Percentiles rank a stretch among this genome's conserved stretches.
phyloP scores from a whole-genome alignment of 2,113 vertebrate species.

The Clarias batrachus region DNA sequence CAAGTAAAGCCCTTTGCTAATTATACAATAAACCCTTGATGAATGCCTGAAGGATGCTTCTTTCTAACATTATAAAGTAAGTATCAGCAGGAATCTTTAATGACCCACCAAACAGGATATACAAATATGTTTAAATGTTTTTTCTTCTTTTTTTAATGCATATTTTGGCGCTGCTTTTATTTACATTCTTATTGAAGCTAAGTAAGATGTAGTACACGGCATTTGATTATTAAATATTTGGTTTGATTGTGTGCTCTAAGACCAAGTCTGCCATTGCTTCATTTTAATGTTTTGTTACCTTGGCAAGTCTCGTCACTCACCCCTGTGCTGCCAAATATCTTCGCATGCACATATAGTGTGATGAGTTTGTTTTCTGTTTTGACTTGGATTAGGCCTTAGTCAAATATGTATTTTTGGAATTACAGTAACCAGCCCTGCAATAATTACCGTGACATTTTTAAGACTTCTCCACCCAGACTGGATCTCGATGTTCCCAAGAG shows the following conservation, averaged over 20 bases:
- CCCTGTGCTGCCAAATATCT: background rate
- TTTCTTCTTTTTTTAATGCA: slow-evolving; percentile 29
- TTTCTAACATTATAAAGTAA: slow-evolving; percentile 25
- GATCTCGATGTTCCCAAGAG: background rate
- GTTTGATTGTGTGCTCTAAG: slow-evolving; percentile 54
- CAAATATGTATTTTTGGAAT: slow-evolving; percentile 26
- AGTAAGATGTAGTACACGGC: slow-evolving; percentile 39
- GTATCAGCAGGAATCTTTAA: slow-evolving; percentile 41
- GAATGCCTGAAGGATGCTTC: slow-evolving; percentile 39
- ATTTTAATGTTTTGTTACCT: slow-evolving; percentile 12
- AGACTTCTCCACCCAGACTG: background rate
- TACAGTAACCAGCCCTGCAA: background rate
- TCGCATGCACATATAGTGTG: background rate
- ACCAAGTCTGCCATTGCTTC: slow-evolving; percentile 42
- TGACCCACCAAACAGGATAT: background rate
- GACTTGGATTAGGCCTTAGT: background rate
- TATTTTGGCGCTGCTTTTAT: slow-evolving; percentile 30
- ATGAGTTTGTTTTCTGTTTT: slow-evolving; percentile 22
- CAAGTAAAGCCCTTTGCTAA: background rate
- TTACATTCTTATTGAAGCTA: slow-evolving; percentile 52
- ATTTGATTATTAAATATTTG: slow-evolving; percentile 54
- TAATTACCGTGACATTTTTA: slow-evolving; percentile 4
- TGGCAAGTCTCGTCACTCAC: slow-evolving; percentile 2
- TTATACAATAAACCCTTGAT: background rate
- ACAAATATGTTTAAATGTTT: slow-evolving; percentile 16